phyloP scores from a whole-genome alignment of 2,888 invertebrate genomes.

The Zeuzera pyrina region DNA sequence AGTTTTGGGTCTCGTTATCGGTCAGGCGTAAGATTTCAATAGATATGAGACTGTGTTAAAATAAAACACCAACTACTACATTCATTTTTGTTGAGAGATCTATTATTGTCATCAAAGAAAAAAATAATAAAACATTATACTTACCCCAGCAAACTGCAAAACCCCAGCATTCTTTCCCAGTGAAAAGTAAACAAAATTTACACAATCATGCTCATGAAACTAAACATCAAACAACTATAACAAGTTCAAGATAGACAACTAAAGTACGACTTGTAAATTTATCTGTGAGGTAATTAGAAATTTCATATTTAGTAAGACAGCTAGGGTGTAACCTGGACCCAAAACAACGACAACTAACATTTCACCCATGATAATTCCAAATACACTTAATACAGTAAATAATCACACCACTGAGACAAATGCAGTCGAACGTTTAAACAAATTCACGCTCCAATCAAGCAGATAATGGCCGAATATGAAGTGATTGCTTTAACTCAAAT shows the following conservation, averaged over 20 bases:
- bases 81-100: too few species aligned
- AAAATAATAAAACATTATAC: conserved; percentile 17
- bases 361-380: conserved; percentile 55
- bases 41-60: too few species aligned
- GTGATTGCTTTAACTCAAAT: conserved; percentile 32
- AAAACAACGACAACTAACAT: conserved; percentile 67
- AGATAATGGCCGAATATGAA: conserved; percentile 21
- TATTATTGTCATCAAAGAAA: too few species aligned
- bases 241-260: conserved; percentile 48
- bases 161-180: conserved; percentile 16
- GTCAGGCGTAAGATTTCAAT: conserved; percentile 42
- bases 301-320: conserved; percentile 28
- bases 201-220: conserved; percentile 57
- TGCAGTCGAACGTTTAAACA: conserved; percentile 42
- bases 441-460: conserved; percentile 49
- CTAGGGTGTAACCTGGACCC: conserved; percentile 71
- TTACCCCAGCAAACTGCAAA: conserved; percentile 17
- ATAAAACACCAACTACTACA: too few species aligned
- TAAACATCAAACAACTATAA: conserved; percentile 48
- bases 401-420: conserved; percentile 60
- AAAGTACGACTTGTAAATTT: conserved; percentile 60
- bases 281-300: conserved; percentile 52
- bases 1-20: conserved; percentile 33
- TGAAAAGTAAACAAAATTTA: conserved; percentile 30
- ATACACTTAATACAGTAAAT: conserved; percentile 49